phyloP scores from a whole-genome alignment of 2,888 invertebrate genomes.

The Chaitophorus viminalis region DNA sequence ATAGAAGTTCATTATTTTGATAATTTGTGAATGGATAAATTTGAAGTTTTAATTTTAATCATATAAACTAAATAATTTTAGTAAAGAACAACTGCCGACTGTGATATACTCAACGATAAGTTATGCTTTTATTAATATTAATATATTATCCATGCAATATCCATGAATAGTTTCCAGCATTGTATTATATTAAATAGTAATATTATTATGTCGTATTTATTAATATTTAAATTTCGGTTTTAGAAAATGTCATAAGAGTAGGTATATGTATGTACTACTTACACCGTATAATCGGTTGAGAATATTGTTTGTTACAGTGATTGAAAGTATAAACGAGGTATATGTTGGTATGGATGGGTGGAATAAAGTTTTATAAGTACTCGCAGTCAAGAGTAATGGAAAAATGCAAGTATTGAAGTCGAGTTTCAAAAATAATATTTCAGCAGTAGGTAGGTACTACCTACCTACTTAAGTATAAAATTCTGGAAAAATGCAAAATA shows the following conservation, averaged over 20 bases:
- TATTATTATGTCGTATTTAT: not conserved
- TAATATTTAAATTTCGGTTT: not conserved
- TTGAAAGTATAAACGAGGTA: not conserved
- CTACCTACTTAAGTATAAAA: slow-evolving; percentile 12
- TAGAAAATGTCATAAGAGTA: not conserved
- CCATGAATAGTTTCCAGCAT: too few species aligned
- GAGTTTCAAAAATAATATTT: slow-evolving; percentile 5
- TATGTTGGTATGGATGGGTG: too few species aligned
- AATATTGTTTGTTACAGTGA: not conserved
- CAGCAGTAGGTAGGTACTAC: too few species aligned
- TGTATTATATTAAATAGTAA: too few species aligned
- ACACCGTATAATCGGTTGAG: not conserved
- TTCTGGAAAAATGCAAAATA: not conserved
- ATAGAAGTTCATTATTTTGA: too few species aligned
- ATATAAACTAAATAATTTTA: too few species aligned
- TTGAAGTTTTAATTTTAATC: too few species aligned
- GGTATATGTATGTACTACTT: not conserved
- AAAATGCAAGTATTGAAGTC: not conserved
- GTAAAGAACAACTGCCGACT: too few species aligned
- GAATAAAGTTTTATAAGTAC: slow-evolving; percentile 25
- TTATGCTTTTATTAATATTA: too few species aligned
- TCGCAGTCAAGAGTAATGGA: not conserved
- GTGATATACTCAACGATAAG: too few species aligned
- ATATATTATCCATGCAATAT: too few species aligned
- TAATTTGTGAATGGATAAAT: too few species aligned